Conservation (phyloP, 1,140 invertebrate species). For the Drosophila albomicans region DNA sequence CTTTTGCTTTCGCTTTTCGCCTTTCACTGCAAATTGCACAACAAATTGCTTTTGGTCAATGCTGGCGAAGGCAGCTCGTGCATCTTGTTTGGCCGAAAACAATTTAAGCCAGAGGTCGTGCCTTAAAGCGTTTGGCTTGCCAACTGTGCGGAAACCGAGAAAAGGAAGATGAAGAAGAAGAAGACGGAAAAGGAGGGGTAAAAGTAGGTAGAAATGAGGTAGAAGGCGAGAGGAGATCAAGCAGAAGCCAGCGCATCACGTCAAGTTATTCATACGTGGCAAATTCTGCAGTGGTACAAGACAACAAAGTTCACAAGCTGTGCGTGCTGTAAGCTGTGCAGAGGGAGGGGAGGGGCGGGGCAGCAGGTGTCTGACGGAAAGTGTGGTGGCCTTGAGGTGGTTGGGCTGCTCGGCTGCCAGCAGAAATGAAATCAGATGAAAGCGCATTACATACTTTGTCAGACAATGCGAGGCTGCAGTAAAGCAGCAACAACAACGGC, state of each 20-base stretch:
- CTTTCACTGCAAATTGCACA: slow-evolving; percentile 64
- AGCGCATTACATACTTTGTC: slow-evolving; percentile 73
- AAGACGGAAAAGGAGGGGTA: not conserved
- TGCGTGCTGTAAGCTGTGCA: not conserved
- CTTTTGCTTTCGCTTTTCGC: slow-evolving; percentile 36
- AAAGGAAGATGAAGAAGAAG: not conserved
- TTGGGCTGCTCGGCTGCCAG: not conserved
- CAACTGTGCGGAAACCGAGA: not conserved
- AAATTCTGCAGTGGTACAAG: slow-evolving; percentile 30
- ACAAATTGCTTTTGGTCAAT: slow-evolving; percentile 80
- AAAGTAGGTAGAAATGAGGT: not conserved
- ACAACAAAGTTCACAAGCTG: slow-evolving; percentile 37
- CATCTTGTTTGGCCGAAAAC: slow-evolving; percentile 40
- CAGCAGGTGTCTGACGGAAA: not conserved
- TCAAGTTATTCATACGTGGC: slow-evolving; percentile 50
- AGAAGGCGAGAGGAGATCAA: not conserved
- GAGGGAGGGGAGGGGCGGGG: no score
- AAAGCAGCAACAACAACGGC: slow-evolving; percentile 18
- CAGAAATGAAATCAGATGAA: slow-evolving; percentile 64
- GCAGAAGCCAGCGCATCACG: slow-evolving; percentile 25
- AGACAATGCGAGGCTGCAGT: slow-evolving; percentile 43
- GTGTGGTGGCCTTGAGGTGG: not conserved
- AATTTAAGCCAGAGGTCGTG: slow-evolving; percentile 36
- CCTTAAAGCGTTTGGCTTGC: slow-evolving; percentile 25
- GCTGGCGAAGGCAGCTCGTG: slow-evolving; percentile 54